These are phyloP conservation scores for Orius insidiosus DNA, from an alignment of 1,140 invertebrate species.

Conservation along the genomic window DNA sequence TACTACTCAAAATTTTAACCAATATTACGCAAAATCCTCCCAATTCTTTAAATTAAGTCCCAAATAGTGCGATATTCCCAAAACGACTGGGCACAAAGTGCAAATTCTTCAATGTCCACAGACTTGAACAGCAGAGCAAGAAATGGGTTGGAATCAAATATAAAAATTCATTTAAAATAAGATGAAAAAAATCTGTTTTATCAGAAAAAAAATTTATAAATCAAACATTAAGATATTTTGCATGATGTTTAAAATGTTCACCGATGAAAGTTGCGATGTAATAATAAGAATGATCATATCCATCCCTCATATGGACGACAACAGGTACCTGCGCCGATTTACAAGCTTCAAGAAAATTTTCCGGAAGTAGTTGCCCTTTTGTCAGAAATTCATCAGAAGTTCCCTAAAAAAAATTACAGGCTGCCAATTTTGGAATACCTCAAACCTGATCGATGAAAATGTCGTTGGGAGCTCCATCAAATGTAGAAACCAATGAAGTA, in stretches of 20 bases:
- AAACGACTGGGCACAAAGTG: too few species aligned
- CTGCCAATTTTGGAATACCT: neutral
- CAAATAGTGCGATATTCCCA: too few species aligned
- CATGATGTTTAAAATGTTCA: constrained; percentile 85
- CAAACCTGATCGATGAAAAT: constrained; percentile 82
- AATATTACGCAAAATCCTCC: too few species aligned
- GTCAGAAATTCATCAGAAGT: constrained; percentile 65
- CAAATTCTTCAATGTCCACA: too few species aligned
- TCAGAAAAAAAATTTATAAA: too few species aligned
- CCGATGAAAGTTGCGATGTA: constrained; percentile 86
- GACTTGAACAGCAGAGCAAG: too few species aligned
- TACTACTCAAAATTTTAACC: too few species aligned
- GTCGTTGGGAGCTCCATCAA: constrained; percentile 65
- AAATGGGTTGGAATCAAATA: too few species aligned
- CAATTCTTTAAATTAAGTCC: too few species aligned
- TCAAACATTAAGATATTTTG: constrained; percentile 28
- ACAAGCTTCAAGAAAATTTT: constrained; percentile 62
- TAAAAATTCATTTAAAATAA: too few species aligned
- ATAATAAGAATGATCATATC: constrained; percentile 91
- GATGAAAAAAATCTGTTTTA: too few species aligned
- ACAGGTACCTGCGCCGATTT: constrained; percentile 50
- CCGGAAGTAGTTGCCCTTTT: constrained; percentile 62
- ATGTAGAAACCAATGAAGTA: constrained; percentile 60
- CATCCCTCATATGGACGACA: constrained; percentile 36
- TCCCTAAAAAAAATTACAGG: constrained; percentile 38